Conservation (phyloP, 2,797 vertebrate genomes). For the Clamator glandarius region DNA sequence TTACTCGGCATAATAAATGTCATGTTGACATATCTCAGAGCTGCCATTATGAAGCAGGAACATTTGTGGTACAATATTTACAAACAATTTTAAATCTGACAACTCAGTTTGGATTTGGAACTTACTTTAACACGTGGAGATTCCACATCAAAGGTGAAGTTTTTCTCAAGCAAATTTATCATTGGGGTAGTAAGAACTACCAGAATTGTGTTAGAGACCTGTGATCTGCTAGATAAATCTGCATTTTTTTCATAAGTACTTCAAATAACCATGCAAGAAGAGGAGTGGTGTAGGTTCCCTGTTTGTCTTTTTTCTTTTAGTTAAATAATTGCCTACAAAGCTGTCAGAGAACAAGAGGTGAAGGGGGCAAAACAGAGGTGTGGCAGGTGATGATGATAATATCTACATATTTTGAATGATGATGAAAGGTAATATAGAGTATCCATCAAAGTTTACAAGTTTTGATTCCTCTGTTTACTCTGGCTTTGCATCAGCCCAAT, state of each 20-base stretch:
- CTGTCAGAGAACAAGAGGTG: background rate
- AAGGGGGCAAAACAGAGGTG: background rate
- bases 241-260: background rate
- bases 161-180: background rate
- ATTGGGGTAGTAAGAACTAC: background rate
- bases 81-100: background rate
- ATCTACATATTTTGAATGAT: background rate
- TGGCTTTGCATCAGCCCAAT: background rate
- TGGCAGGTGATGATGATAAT: background rate
- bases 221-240: background rate
- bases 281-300: rapidly evolving
- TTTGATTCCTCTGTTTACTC: background rate
- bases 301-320: background rate
- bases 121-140: background rate
- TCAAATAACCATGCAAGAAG: background rate
- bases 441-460: background rate
- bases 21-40: background rate
- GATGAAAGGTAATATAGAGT: background rate
- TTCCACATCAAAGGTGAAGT: background rate
- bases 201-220: background rate
- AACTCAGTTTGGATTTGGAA: background rate
- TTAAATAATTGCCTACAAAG: background rate
- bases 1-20: background rate
- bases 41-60: background rate
- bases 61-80: background rate